Base-by-base conservation (phyloP, 1,140 invertebrate genomes). In the Pomacea maculata region DNA sequence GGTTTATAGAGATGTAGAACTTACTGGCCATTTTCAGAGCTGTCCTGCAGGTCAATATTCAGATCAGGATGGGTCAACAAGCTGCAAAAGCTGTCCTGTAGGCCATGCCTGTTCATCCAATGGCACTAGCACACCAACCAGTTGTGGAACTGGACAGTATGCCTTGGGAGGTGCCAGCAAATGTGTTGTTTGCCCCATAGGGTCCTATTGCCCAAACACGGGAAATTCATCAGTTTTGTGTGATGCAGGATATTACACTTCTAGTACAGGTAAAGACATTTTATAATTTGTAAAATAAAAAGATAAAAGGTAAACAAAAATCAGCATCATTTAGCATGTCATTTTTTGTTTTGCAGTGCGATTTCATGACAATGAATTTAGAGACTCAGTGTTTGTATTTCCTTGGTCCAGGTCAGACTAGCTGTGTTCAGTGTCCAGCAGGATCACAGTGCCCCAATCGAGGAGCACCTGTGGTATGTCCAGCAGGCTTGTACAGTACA, bases 151-250 rank as follows among this genome's bases (percentile, higher is more conserved):
- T 52, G 89, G 89, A 8, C 84, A 84, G 12, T 90, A 87, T 76
- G 84, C 89, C 25, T 68, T 82, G 57, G 80, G 70, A 14, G 86
- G 87, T 12, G 80, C 81, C 21, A 67, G 73, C 21, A 71, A 52
- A 17, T 90, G 89, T 82, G 84, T 85, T n/a, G 67, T 57, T 5
- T 90, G 89, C 84, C 88, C 88, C 21, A 68, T 83, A 19, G 89
- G 89, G 29, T 85, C 81, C 19, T 82, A 76, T 17, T 90, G 89
- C 84, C 75, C 85, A 5, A 55, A 63, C 15, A 54, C 72, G 0
- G 75, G 79, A 21, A 64, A 55, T 6, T 75, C 71, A 8, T 85
- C 86, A 55, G 76, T 77, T 29, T n/a, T 72, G 8, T 89, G 88
- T 81, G 61, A 81, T 21, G 55, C 75, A 29, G 88, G 88, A 70